Conservation (phyloP, 1,140 invertebrate genomes). For the Callitettix versicolor region DNA sequence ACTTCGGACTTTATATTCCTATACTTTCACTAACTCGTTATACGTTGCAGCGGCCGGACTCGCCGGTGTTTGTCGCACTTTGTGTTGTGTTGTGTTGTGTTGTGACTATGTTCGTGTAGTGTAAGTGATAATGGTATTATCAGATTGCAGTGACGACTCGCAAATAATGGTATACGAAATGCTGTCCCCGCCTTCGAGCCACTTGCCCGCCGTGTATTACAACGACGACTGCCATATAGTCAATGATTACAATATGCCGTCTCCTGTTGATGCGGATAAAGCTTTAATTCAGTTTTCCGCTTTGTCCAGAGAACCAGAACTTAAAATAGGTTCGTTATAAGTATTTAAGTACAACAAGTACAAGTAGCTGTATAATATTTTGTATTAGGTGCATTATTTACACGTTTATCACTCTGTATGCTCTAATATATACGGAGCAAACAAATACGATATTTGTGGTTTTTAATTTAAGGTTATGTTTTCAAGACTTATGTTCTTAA, state of each 20-base stretch:
- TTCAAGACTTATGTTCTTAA: too few relatives aligned
- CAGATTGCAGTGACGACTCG: background rate
- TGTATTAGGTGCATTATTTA: too few relatives aligned
- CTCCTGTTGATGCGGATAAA: too few relatives aligned
- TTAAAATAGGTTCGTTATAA: slow-evolving; percentile 9
- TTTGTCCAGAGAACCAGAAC: background rate
- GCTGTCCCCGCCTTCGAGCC: slow-evolving; percentile 11
- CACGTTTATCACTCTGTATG: too few relatives aligned
- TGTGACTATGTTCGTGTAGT: background rate
- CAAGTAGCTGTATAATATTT: background rate
- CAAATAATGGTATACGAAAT: slow-evolving; percentile 12
- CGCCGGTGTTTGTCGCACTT: background rate
- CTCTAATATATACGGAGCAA: too few relatives aligned
- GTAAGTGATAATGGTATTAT: background rate
- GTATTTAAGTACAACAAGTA: background rate
- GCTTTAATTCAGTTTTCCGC: too few relatives aligned
- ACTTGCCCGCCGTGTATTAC: slow-evolving; percentile 14
- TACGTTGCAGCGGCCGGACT: slow-evolving; percentile 2
- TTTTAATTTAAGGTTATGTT: too few relatives aligned
- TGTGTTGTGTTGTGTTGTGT: slow-evolving; percentile 2
- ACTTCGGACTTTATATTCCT: slow-evolving; percentile 2
- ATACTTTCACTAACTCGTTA: slow-evolving; percentile 19
- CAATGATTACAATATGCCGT: background rate
- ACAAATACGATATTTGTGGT: too few relatives aligned
- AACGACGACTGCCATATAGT: slow-evolving; percentile 6